Conservation (phyloP, 2,797 vertebrate genomes). For the Sebastiscus tertius region DNA sequence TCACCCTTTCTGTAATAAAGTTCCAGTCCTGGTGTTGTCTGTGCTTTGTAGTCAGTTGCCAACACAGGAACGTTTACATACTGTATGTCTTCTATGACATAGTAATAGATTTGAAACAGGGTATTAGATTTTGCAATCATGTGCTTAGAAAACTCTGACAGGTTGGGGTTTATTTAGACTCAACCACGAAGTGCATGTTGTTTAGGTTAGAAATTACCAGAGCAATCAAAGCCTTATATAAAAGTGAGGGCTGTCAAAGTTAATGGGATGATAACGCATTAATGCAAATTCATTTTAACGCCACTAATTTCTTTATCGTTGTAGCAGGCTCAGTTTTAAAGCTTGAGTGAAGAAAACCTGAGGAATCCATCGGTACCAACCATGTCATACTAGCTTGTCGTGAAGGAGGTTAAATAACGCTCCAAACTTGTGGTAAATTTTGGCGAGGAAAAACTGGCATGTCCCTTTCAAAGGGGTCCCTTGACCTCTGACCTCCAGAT, state of each 20-base stretch:
- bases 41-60: not conserved
- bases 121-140: not conserved
- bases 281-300: no score
- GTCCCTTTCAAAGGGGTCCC: no score
- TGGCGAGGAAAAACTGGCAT: no score
- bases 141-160: not conserved
- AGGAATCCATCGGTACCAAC: no score
- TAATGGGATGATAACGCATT: no score
- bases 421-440: no score
- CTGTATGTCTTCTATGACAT: not conserved
- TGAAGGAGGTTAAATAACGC: no score
- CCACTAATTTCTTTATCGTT: no score
- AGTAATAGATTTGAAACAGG: not conserved
- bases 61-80: not conserved
- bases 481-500: no score
- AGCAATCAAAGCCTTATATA: not conserved
- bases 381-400: no score
- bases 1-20: not conserved
- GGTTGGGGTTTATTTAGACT: not conserved
- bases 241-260: not conserved
- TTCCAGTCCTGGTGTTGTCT: not conserved
- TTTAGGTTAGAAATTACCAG: not conserved
- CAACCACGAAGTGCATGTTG: not conserved
- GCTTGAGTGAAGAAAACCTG: no score
- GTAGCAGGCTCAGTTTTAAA: no score